phyloP scores from a whole-genome alignment of 2,888 invertebrate species.

The Patella caerulea region DNA sequence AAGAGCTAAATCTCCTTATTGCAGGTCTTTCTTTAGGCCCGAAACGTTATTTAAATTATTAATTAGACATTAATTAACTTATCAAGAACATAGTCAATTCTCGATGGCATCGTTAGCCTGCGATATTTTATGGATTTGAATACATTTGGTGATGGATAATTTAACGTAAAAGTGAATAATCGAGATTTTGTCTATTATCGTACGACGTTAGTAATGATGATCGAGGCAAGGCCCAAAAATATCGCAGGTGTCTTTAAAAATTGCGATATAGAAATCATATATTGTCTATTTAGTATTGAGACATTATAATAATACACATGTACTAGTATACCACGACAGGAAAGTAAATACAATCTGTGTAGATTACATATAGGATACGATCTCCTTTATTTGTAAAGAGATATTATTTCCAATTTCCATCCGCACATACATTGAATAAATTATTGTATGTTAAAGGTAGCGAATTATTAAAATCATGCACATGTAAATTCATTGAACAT shows the following conservation, averaged over 20 bases:
- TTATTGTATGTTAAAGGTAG: not conserved
- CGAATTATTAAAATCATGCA: not conserved
- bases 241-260: not conserved
- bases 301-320: not conserved
- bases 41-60: too few relatives aligned
- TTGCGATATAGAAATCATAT: not conserved
- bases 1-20: too few relatives aligned
- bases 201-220: too few relatives aligned
- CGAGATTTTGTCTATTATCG: too few relatives aligned
- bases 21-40: too few relatives aligned
- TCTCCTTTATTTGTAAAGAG: not conserved
- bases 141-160: not conserved
- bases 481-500: not conserved
- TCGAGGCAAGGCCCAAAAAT: not conserved
- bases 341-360: not conserved
- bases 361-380: not conserved
- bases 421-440: not conserved
- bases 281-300: not conserved
- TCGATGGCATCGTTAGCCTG: too few relatives aligned
- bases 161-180: not conserved
- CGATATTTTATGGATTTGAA: too few relatives aligned
- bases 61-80: too few relatives aligned
- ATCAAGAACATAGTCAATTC: too few relatives aligned
- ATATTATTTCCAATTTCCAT: not conserved
- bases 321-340: not conserved